These are phyloP conservation scores for Falco berigora DNA, from an alignment of 2,797 vertebrate species.

Conservation along the genomic window DNA sequence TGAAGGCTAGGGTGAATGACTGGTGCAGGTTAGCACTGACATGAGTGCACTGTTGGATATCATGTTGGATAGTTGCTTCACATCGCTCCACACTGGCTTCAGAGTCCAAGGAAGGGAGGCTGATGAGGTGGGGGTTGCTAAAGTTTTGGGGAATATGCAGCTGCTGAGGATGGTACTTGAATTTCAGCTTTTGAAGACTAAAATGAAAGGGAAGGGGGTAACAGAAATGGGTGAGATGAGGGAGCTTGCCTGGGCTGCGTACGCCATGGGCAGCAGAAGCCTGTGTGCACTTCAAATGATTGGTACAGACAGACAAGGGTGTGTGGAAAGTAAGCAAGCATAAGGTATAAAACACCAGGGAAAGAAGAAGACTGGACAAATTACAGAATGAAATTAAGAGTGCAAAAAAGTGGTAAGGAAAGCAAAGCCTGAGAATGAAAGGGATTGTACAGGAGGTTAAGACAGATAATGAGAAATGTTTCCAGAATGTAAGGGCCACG, in stretches of 20 bases:
- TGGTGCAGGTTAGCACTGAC: background rate
- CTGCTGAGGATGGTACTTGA: background rate
- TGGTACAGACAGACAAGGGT: background rate
- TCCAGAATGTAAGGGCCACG: background rate
- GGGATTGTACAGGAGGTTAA: conserved; percentile 45
- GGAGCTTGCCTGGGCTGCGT: background rate
- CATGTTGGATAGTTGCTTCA: background rate
- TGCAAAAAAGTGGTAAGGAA: conserved; percentile 38
- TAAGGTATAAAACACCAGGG: background rate
- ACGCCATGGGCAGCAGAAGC: background rate
- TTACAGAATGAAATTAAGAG: conserved; percentile 31
- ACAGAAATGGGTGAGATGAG: background rate
- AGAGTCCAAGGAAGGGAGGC: background rate
- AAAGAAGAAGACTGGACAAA: background rate
- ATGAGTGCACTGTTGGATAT: background rate
- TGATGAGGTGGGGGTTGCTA: background rate
- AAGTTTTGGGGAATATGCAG: background rate
- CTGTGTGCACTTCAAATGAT: background rate
- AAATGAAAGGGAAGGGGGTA: background rate
- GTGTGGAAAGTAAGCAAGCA: background rate
- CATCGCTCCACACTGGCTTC: rapidly evolving
- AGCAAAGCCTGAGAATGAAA: conserved; percentile 60
- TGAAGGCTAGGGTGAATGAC: background rate
- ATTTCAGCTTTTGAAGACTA: background rate
- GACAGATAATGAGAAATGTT: conserved; percentile 67